phyloP scores from a whole-genome alignment of 1,140 invertebrate species.

The Drosophila baimaii region DNA sequence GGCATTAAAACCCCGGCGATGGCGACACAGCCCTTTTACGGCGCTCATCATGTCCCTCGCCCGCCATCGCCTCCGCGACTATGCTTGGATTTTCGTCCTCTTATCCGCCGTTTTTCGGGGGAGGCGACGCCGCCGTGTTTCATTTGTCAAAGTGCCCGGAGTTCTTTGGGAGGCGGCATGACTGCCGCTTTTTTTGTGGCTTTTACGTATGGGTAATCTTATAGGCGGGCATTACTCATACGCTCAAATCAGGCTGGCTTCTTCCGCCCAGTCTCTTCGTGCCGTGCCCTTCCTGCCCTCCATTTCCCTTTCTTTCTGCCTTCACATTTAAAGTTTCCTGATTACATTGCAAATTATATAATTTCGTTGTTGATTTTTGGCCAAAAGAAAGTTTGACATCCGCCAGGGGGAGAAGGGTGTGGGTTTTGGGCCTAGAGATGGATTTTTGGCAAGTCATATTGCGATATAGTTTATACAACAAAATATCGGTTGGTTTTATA shows the following conservation, averaged over 20 bases:
- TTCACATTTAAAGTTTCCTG: conserved; percentile 77
- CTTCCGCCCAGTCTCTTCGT: background rate
- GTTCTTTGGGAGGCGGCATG: conserved; percentile 46
- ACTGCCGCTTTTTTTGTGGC: conserved; percentile 62
- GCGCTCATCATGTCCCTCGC: conserved; percentile 37
- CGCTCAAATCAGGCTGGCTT: conserved; percentile 50
- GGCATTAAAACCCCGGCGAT: conserved; percentile 74
- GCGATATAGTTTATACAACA: too few relatives aligned
- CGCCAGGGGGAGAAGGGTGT: conserved; percentile 8
- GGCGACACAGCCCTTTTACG: conserved; percentile 64
- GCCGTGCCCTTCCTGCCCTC: background rate
- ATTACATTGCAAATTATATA: conserved; percentile 83
- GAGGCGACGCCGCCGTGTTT: conserved; percentile 61
- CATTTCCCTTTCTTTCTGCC: background rate
- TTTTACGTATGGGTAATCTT: conserved; percentile 80
- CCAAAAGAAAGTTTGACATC: conserved; percentile 50
- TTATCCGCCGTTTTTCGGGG: conserved; percentile 19
- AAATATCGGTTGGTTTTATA: background rate
- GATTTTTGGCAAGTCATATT: background rate
- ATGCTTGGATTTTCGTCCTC: conserved; percentile 7
- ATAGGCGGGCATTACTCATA: conserved; percentile 80
- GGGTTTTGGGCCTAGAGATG: background rate
- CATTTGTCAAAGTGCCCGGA: conserved; percentile 79
- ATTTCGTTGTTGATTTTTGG: conserved; percentile 77
- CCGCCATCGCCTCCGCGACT: background rate